Evolutionary conservation across 2,797 vertebrate genomes (phyloP).

Genomic region (Austrolebias charrua): DNA sequence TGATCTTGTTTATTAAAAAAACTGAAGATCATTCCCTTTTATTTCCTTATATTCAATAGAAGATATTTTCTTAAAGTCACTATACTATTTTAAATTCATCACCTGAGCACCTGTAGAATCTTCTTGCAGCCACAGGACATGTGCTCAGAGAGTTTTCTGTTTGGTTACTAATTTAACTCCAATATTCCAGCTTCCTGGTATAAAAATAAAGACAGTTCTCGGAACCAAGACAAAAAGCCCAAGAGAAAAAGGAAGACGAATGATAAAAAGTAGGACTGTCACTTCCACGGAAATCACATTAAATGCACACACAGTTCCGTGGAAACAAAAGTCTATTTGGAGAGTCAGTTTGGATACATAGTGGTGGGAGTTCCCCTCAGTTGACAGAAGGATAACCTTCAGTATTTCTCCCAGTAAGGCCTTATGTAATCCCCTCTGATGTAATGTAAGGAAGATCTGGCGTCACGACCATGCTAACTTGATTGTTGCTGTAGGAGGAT

Average conservation of each 20-base stretch:
- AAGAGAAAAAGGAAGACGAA: conserved; percentile 10
- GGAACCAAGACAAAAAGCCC: conserved; percentile 24
- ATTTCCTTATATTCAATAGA: too few species aligned
- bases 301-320: conserved; percentile 21
- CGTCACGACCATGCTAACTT: conserved; percentile 59
- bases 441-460: conserved; percentile 56
- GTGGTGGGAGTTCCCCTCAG: conserved; percentile 46
- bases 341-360: conserved; percentile 19
- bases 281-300: conserved; percentile 43
- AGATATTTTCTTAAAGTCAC: too few species aligned
- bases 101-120: background rate
- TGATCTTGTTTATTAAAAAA: background rate
- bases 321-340: conserved; percentile 11
- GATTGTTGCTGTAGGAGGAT: conserved; percentile 70
- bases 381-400: conserved; percentile 48
- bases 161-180: conserved; percentile 52
- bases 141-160: conserved; percentile 23
- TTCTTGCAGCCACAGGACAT: too few species aligned
- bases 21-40: too few species aligned
- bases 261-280: conserved; percentile 28
- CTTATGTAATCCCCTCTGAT: conserved; percentile 66
- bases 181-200: conserved; percentile 69
- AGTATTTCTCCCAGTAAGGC: conserved; percentile 33
- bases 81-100: too few species aligned
- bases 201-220: conserved; percentile 40